phyloP scores from a whole-genome alignment of 2,888 invertebrate species.

The Drosophila austrosaltans region DNA sequence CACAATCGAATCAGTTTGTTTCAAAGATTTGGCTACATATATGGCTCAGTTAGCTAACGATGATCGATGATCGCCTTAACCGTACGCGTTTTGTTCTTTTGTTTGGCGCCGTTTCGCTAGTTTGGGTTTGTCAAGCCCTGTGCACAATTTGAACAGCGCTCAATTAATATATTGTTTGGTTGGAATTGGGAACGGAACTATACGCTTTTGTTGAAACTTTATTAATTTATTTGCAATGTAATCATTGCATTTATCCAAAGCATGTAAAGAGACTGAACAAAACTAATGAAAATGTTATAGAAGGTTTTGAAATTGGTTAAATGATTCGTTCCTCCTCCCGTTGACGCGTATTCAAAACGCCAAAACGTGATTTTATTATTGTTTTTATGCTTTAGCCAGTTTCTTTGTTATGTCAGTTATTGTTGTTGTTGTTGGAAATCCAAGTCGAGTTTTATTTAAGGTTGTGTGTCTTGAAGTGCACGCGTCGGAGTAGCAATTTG shows the following conservation, averaged over 20 bases:
- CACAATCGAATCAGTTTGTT: slow-evolving; percentile 55
- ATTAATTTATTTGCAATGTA: slow-evolving; percentile 15
- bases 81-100: slow-evolving; percentile 65
- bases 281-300: slow-evolving; percentile 17
- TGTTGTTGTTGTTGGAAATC: slow-evolving; percentile 43
- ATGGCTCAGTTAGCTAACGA: slow-evolving; percentile 32
- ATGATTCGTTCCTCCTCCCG: slow-evolving; percentile 35
- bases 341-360: slow-evolving; percentile 58
- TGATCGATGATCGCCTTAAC: slow-evolving; percentile 47
- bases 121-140: slow-evolving; percentile 10
- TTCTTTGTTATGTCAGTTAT: slow-evolving; percentile 39
- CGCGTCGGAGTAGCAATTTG: slow-evolving; percentile 63
- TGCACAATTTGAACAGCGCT: slow-evolving; percentile 2
- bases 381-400: slow-evolving; percentile 39
- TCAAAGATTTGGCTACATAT: slow-evolving; percentile 57
- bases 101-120: slow-evolving; percentile 62
- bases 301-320: slow-evolving; percentile 5
- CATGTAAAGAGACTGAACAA: slow-evolving; percentile 41
- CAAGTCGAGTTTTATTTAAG: slow-evolving; percentile 44
- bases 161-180: background rate
- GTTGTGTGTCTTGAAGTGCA: slow-evolving; percentile 37
- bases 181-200: too few relatives aligned
- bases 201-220: background rate
- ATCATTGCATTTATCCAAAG: slow-evolving; percentile 17
- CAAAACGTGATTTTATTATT: slow-evolving; percentile 53